phyloP scores from a whole-genome alignment of 2,888 invertebrate genomes.

The Drosophila siamana region DNA sequence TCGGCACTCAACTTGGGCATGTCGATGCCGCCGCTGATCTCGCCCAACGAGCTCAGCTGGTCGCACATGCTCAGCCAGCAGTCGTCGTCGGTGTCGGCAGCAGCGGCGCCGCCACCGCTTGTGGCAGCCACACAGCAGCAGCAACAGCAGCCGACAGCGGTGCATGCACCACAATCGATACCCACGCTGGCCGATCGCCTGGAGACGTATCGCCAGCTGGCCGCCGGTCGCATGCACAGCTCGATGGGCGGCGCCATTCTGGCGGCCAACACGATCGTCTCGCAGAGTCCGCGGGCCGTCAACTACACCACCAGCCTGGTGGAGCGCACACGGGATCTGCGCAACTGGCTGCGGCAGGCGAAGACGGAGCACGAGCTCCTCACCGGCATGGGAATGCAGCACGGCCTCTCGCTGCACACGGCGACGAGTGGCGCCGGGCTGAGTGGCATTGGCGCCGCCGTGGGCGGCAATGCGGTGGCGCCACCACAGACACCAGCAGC shows the following conservation, averaged over 20 bases:
- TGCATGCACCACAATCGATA: constrained; percentile 83
- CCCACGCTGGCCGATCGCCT: constrained; percentile 86
- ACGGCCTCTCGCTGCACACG: constrained; percentile 42
- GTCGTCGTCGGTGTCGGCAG: constrained; percentile 26
- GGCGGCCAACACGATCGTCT: constrained; percentile 85
- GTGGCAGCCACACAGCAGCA: constrained; percentile 13
- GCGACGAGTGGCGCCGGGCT: constrained; percentile 11
- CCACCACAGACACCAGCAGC: not conserved
- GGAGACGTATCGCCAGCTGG: constrained; percentile 87
- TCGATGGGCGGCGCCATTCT: constrained; percentile 85
- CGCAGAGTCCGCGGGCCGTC: constrained; percentile 85
- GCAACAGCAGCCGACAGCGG: constrained; percentile 25
- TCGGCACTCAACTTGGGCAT: constrained; percentile 18
- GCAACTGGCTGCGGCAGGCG: constrained; percentile 89
- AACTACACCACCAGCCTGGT: constrained; percentile 88
- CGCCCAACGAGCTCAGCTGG: constrained; percentile 82
- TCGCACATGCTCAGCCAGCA: constrained; percentile 77
- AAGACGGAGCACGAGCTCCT: constrained; percentile 85
- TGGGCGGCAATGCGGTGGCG: constrained; percentile 15
- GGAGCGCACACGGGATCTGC: constrained; percentile 88
- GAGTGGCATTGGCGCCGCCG: constrained; percentile 30
- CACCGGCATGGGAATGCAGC: constrained; percentile 65
- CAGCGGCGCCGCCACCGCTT: too few species aligned
- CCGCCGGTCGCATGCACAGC: constrained; percentile 86
- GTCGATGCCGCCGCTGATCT: constrained; percentile 70